phyloP scores from a whole-genome alignment of 2,888 invertebrate genomes.

The Coecobrya sp. region DNA sequence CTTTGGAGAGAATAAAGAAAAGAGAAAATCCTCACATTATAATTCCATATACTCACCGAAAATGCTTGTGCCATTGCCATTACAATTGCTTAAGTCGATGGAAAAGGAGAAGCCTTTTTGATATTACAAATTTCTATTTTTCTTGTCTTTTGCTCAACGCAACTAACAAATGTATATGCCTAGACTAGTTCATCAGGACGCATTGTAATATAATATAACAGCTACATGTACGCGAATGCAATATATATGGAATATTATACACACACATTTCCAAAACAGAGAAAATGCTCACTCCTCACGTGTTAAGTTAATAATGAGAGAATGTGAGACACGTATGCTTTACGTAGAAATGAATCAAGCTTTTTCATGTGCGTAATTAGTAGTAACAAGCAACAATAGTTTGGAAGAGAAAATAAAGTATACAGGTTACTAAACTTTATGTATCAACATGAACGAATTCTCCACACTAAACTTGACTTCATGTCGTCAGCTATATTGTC shows the following conservation, averaged over 20 bases:
- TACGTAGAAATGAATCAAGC: conserved; percentile 70
- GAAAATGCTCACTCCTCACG: neutral
- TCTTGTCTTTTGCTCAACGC: conserved; percentile 20
- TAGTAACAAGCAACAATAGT: conserved; percentile 59
- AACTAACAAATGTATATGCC: neutral
- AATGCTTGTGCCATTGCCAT: neutral
- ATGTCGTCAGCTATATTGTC: conserved; percentile 33
- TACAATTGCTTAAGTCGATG: neutral
- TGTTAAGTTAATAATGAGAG: conserved; percentile 60
- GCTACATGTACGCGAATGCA: too few species aligned
- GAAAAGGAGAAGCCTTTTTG: neutral
- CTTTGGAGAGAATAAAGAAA: conserved; percentile 24
- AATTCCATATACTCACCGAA: neutral
- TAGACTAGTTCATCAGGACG: neutral
- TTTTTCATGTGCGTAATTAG: conserved; percentile 82
- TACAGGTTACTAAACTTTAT: conserved; percentile 12
- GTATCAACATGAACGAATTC: conserved; percentile 11
- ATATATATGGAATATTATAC: neutral
- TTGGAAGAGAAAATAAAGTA: conserved; percentile 34
- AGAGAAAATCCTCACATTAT: conserved; percentile 63
- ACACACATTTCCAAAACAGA: neutral
- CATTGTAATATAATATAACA: too few species aligned
- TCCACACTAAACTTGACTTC: neutral
- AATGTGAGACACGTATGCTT: conserved; percentile 43
- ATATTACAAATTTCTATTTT: conserved; percentile 43